A percentile compares a stretch with the other conserved stretches of the same genome.
Evolutionary conservation across 2,113 vertebrate species (phyloP).

Genomic region (Archilochus colubris): DNA sequence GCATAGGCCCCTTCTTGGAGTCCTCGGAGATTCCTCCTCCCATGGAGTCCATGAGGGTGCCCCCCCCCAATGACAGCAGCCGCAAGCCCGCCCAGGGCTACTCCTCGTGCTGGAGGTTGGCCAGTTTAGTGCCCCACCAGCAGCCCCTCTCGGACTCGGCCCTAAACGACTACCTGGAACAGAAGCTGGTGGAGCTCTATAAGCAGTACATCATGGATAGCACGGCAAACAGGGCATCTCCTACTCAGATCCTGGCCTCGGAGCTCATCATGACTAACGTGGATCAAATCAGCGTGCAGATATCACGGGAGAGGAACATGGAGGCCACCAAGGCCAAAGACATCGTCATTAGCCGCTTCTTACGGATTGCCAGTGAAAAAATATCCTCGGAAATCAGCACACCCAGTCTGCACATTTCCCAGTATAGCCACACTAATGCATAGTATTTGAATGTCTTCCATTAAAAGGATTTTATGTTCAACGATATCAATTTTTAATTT

Average conservation of each 20-base stretch:
- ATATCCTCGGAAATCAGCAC: slow-evolving; percentile 93
- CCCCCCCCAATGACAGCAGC: background rate
- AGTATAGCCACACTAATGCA: slow-evolving; percentile 68
- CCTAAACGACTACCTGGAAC: slow-evolving; percentile 92
- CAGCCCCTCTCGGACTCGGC: slow-evolving; percentile 91
- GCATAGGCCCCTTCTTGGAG: slow-evolving; percentile 86
- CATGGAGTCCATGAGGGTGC: slow-evolving; percentile 72
- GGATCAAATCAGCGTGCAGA: slow-evolving; percentile 91
- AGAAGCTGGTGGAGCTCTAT: slow-evolving; percentile 92
- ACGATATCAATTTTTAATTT: background rate
- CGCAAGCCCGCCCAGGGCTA: slow-evolving; percentile 65
- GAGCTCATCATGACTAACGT: slow-evolving; percentile 90
- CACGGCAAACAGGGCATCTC: slow-evolving; percentile 74
- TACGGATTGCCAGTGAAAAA: slow-evolving; percentile 85
- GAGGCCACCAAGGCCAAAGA: slow-evolving; percentile 90
- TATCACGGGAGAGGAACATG: slow-evolving; percentile 90
- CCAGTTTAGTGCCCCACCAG: slow-evolving; percentile 81
- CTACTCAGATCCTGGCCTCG: slow-evolving; percentile 87
- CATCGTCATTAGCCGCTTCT: slow-evolving; percentile 90
- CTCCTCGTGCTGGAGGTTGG: slow-evolving; percentile 83
- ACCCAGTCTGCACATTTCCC: slow-evolving; percentile 91
- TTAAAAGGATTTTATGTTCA: background rate
- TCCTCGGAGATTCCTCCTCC: slow-evolving; percentile 87
- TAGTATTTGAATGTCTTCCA: background rate
- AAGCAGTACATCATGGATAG: slow-evolving; percentile 93